Evolutionary conservation across 1,140 invertebrate genomes (phyloP), one percentile per base, ranked within the genome.

Genomic region (Spodoptera frugiperda): DNA sequence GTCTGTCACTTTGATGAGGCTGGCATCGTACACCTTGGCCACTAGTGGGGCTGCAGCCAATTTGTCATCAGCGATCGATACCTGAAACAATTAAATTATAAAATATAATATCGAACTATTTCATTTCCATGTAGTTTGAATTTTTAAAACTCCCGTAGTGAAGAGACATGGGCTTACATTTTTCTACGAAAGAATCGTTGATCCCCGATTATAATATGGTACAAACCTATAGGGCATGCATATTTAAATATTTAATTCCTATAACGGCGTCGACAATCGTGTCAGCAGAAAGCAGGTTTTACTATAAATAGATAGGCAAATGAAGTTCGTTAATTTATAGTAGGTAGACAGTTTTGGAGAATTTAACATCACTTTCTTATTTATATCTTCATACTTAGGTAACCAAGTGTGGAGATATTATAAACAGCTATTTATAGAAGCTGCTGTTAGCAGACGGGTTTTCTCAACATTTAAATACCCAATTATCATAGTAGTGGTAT

Each of bases 1-100:
- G 93, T 99, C 98, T 49, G 97, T 97, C 78, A 99, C 97, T 95
- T 97, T 96, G 86, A 99, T 99, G 57, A 98, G 95, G 79, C 97
- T 97, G 78, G 98, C 96, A 93, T 99, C 98, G 92, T 99, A 99
- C 67, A 98, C 98, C 95, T 99, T 99, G 80, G 97, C 98, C 71
- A 98, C 96, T 55, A 98, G 95, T 15, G 98, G 97, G 55, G 97
- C 97, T 77, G 96, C 97, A 84, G 97, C 96, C 79, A 98, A 94
- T 94, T 98, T 98, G 89, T 97, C 97, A 78, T 98, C 98, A 80
- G 96, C 97, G 68, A 98, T 97, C 78, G 96, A 95, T 11, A 95
- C 94, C 94, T 94, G 84, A 9, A 61, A 61, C 15, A 61, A 17
- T 8, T 53, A 53, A n/a, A 5, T 17, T 9, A 8, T 17, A 2